Base-by-base conservation (phyloP, 2,797 vertebrate species). In the Pagetopsis macropterus region DNA sequence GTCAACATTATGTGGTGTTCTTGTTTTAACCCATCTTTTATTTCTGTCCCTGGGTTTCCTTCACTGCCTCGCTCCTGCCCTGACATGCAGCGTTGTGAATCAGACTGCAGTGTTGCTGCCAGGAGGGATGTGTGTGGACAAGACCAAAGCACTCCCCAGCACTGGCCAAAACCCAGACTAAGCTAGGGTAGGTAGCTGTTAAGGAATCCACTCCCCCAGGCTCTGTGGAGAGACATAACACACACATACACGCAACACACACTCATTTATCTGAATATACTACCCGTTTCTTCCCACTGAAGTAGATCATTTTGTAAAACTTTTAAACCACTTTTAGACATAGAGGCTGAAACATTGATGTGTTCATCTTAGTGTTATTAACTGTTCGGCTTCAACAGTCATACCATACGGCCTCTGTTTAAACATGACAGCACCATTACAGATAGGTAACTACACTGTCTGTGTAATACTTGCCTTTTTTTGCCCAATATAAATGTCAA, bases 111-210 rank as follows among this genome's bases (percentile, higher is more conserved):
- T 56, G 63, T 72, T 66, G 60, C 63, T 80, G 85, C 77, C 85
- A 83, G 63, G 54, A 81, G 79, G 73, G 84, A 90, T 83, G 68
- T 85, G 88, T 87, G 82, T 60, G 76, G 81, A 90, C 88, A 90
- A 77, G 87, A 88, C 63, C 2, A 81, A 58, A 59, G 54, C 78
- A 51, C 59, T 80, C n/a, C 52, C 46, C 74, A 33, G 50, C 52
- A 40, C 78, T 75, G 65, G 68, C 61, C 56, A 65, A 54, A 60
- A 80, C 43, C 71, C 70, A 78, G 67, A 75, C 70, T 52, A 72
- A 81, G 76, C 75, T 49, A 52, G 65, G 50, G 56, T 68, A 79
- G 79, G 62, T 40, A 75, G 48, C 17, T 72, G 40, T 63, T 37
- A 61, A 88, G 78, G 82, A 93, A 92, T 92, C 87, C 64, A 73